These are phyloP conservation scores for Cydia fagiglandana DNA, from an alignment of 1,140 invertebrate species.

Conservation along the genomic window DNA sequence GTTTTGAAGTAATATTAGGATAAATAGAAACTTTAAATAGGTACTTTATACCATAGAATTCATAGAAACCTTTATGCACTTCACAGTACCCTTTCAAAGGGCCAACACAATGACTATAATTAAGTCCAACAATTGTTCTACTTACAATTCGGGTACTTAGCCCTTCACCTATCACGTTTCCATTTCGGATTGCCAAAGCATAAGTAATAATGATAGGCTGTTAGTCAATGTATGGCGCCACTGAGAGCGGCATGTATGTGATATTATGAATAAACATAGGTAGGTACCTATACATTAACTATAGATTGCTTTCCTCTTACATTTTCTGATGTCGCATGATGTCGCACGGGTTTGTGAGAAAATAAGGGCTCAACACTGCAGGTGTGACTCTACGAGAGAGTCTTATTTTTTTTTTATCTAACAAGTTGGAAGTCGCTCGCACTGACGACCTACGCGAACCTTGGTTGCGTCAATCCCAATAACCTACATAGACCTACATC, in stretches of 20 bases:
- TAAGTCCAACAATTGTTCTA: constrained; percentile 66
- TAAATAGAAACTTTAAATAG: neutral
- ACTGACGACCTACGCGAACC: constrained; percentile 29
- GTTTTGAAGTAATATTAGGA: neutral
- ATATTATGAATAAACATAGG: too few relatives aligned
- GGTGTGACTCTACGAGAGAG: too few relatives aligned
- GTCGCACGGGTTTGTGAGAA: too few relatives aligned
- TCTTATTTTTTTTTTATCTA: too few relatives aligned
- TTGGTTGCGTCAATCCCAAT: constrained; percentile 46
- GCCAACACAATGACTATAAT: constrained; percentile 64
- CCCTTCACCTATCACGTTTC: constrained; percentile 75
- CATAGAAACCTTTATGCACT: neutral
- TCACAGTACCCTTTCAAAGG: constrained; percentile 37
- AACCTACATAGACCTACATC: constrained; percentile 54
- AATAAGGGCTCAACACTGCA: too few relatives aligned
- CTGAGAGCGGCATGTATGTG: constrained; percentile 43
- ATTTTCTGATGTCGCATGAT: too few relatives aligned
- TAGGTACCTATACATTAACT: too few relatives aligned
- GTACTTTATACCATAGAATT: neutral
- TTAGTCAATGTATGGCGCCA: constrained; percentile 36
- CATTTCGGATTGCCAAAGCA: constrained; percentile 66
- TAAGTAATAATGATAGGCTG: constrained; percentile 64
- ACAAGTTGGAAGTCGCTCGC: constrained; percentile 33
- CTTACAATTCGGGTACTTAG: constrained; percentile 63
- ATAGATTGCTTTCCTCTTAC: too few relatives aligned